phyloP scores from a whole-genome alignment of 1,140 invertebrate genomes.

The Orius insidiosus region DNA sequence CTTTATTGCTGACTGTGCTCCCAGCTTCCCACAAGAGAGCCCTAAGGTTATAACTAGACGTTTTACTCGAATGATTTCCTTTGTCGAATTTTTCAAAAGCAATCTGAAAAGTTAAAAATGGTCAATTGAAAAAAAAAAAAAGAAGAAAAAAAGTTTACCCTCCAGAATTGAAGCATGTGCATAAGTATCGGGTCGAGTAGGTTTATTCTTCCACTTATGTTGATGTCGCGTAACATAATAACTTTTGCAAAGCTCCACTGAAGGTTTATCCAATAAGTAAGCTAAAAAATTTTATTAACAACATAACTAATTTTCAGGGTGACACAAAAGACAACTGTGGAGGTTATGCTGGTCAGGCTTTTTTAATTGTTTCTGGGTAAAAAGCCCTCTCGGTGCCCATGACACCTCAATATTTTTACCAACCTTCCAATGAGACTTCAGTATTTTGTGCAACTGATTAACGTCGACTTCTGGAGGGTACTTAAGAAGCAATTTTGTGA shows the following conservation, averaged over 20 bases:
- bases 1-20: conserved; percentile 52
- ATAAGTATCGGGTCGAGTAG: conserved; percentile 39
- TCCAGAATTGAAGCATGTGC: conserved; percentile 46
- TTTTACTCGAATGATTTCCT: conserved; percentile 34
- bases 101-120: too few species aligned
- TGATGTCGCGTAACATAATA: conserved; percentile 47
- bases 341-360: too few species aligned
- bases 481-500: conserved; percentile 32
- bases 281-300: too few species aligned
- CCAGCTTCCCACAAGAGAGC: conserved; percentile 48
- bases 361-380: too few species aligned
- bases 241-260: conserved; percentile 42
- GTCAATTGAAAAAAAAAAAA: too few species aligned
- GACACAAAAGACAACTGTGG: too few species aligned
- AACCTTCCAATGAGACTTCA: conserved; percentile 41
- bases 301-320: too few species aligned
- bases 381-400: too few species aligned
- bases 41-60: conserved; percentile 43
- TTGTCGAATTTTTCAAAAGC: conserved; percentile 42
- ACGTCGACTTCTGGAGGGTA: conserved; percentile 47
- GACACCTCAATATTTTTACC: conserved; percentile 17
- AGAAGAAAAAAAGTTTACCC: too few species aligned
- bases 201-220: conserved; percentile 42
- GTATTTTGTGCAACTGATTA: conserved; percentile 37
- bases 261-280: conserved; percentile 33